Percentiles rank a stretch among this genome's conserved stretches.
phyloP scores from a whole-genome alignment of 1,140 invertebrate species.

The Drosophila arizonae region DNA sequence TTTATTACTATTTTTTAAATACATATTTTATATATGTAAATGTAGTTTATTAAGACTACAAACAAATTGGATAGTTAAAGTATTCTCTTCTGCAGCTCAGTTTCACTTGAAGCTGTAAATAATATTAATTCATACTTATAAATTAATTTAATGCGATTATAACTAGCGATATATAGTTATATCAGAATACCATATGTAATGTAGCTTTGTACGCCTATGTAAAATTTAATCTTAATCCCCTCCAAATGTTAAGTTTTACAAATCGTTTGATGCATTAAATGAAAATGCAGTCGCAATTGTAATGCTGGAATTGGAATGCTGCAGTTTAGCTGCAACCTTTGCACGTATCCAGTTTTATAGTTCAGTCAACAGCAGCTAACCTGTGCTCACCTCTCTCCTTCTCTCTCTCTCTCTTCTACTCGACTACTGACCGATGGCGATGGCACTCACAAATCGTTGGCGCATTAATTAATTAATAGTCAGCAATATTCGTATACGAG shows the following conservation, averaged over 20 bases:
- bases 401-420: neutral
- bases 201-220: too few relatives aligned
- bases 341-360: constrained; percentile 14
- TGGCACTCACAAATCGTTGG: constrained; percentile 43
- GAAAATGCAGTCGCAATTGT: constrained; percentile 22
- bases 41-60: too few relatives aligned
- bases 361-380: neutral
- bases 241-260: neutral
- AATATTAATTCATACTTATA: too few relatives aligned
- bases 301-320: constrained; percentile 8
- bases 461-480: constrained; percentile 68
- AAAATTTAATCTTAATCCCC: neutral
- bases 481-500: constrained; percentile 27
- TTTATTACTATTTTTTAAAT: too few relatives aligned
- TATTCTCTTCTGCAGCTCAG: too few relatives aligned
- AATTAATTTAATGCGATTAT: neutral
- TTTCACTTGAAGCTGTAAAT: too few relatives aligned
- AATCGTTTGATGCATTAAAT: neutral
- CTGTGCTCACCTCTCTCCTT: neutral
- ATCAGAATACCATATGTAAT: neutral
- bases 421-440: constrained; percentile 5
- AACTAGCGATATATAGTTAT: neutral
- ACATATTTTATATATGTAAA: too few relatives aligned
- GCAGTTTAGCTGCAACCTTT: neutral
- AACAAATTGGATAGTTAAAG: too few relatives aligned